Conservation (phyloP, 2,888 invertebrate species). For the Stegophylla sp. region DNA sequence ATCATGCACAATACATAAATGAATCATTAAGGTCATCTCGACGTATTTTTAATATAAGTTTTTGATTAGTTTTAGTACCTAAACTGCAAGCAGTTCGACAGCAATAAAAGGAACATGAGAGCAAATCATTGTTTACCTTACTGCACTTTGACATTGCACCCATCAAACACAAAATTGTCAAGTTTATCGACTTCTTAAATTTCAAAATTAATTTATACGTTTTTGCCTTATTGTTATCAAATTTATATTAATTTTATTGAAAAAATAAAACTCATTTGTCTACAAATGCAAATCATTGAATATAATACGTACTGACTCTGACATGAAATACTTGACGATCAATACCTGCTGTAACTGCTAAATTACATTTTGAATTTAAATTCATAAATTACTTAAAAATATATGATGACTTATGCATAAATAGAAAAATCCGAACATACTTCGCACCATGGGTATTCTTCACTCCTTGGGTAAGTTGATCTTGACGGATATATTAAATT, state of each 20-base stretch:
- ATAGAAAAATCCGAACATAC: no score
- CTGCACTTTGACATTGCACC: not conserved
- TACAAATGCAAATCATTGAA: no score
- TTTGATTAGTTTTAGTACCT: slow-evolving; percentile 42
- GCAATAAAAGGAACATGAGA: slow-evolving; percentile 22
- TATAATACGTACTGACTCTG: no score
- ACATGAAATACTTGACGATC: no score
- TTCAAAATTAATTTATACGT: not conserved
- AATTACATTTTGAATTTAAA: no score
- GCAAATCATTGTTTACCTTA: not conserved
- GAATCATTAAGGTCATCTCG: not conserved
- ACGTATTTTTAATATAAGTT: slow-evolving; percentile 26
- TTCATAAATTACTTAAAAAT: no score
- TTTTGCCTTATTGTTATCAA: slow-evolving; percentile 1
- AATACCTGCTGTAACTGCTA: no score
- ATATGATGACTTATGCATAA: no score
- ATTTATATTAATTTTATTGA: slow-evolving; percentile 4
- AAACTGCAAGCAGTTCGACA: slow-evolving; percentile 20
- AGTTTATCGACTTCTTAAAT: slow-evolving; percentile 10
- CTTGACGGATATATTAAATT: no score
- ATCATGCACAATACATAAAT: not conserved
- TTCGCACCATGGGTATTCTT: no score
- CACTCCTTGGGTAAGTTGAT: no score
- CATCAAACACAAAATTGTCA: not conserved
- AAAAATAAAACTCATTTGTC: slow-evolving; percentile 7